Evolutionary conservation across 1,140 invertebrate genomes (phyloP).

Genomic region (Polypedilum pembai): DNA sequence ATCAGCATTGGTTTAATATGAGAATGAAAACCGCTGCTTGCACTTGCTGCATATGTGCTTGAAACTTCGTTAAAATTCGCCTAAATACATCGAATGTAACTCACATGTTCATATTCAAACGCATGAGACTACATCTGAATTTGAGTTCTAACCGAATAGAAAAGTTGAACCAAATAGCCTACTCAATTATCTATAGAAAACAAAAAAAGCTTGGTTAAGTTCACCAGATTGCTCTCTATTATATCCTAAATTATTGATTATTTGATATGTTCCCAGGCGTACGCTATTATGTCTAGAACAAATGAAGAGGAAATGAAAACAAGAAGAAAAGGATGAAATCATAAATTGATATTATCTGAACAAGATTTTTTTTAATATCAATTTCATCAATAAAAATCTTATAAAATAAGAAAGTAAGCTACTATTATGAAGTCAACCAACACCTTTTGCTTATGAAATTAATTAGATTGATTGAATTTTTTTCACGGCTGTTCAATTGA

Average conservation of each 20-base stretch:
- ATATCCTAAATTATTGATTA: slow-evolving; percentile 44
- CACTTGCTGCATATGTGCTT: slow-evolving; percentile 38
- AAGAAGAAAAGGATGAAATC: too few species aligned
- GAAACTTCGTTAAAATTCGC: slow-evolving; percentile 60
- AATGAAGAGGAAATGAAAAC: slow-evolving; percentile 17
- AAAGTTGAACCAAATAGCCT: slow-evolving; percentile 64
- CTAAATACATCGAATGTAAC: slow-evolving; percentile 56
- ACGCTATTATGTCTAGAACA: slow-evolving; percentile 31
- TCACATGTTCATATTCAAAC: slow-evolving; percentile 68
- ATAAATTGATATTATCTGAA: slow-evolving; percentile 5
- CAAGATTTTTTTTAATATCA: slow-evolving; percentile 36
- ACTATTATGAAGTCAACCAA: slow-evolving; percentile 63
- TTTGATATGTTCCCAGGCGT: slow-evolving; percentile 46
- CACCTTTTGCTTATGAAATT: slow-evolving; percentile 56
- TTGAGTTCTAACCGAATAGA: slow-evolving; percentile 70
- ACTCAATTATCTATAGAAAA: slow-evolving; percentile 51
- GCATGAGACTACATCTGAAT: slow-evolving; percentile 64
- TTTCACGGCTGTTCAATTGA: slow-evolving; percentile 43
- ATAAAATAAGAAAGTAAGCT: slow-evolving; percentile 59
- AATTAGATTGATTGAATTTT: slow-evolving; percentile 54
- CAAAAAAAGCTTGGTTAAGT: slow-evolving; percentile 22
- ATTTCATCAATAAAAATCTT: slow-evolving; percentile 36
- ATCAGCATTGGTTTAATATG: too few species aligned
- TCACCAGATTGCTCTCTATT: background rate
- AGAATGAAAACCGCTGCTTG: too few species aligned